Evolutionary conservation across 1,140 invertebrate species (phyloP), one percentile per base, ranked within the genome.

Genomic region (Drosophila trapezifrons): DNA sequence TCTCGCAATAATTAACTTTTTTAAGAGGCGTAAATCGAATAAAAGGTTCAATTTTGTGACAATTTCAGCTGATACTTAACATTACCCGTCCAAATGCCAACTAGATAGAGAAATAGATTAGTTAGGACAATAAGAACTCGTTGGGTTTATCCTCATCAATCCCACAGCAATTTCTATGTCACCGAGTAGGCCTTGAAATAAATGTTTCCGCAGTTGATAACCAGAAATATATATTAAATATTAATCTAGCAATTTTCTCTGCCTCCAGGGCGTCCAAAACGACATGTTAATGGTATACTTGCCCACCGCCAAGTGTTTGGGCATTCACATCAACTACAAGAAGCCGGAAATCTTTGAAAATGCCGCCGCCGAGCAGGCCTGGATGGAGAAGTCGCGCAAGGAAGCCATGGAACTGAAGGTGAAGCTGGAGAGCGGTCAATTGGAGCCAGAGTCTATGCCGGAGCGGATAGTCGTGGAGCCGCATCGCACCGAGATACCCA

Each of bases 391-490:
- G 9, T 92, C 93, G 0, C 93, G 93, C 1, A 92, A 92, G 15
- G 94, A 95, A 42, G 94, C 94, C 15, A 56, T 89, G 20, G 90
- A 93, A 27, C 40, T 93, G 4, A 91, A 92, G 57, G 52, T 92
- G 0, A 84, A 90, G 75, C 46, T 93, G 87, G 94, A 95, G 80
- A 93, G 92, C 25, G 95, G 94, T 0, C 93, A 95, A 87, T 93
- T 95, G 25, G 93, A 94, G 29, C 90, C 94, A 0, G 93, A 95
- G 45, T 93, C 93, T 4, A 92, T 95, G 13, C 91, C 93, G 52
- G 93, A 93, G 13, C 93, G 94, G 57, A 82, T 95, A 20, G 93
- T 95, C 25, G 93, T 94, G 70, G 94, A 94, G 78, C 92, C 93
- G 0, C 9, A 52, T 7, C 85, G 85, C 13, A 64, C 15, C 40